A percentile compares a stretch with the other conserved stretches of the same genome.
Conservation (phyloP, 1,140 invertebrate species). For the Zaprionus inermis region DNA sequence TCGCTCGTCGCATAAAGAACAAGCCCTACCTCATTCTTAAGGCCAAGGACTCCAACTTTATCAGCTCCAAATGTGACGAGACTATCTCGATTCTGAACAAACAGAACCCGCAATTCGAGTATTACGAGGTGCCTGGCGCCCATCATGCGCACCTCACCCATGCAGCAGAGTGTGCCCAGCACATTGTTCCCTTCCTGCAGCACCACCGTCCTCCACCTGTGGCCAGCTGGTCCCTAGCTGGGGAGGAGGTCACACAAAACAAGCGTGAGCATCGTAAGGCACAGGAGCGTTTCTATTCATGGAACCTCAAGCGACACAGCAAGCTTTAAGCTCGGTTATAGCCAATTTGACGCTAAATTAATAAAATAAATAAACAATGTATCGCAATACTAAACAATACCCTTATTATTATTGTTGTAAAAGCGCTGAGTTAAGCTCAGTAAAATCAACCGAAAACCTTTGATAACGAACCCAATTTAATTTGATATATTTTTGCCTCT, state of each 20-base stretch:
- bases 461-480: too few species aligned
- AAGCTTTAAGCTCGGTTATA: background rate
- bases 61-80: constrained; percentile 54
- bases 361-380: background rate
- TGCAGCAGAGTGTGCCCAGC: constrained; percentile 85
- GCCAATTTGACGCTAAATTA: background rate
- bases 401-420: background rate
- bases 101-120: constrained; percentile 86
- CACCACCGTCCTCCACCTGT: constrained; percentile 50
- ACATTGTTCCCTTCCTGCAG: constrained; percentile 86
- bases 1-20: constrained; percentile 50
- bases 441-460: too few species aligned
- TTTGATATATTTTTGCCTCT: background rate
- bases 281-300: constrained; percentile 23
- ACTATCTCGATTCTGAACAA: constrained; percentile 85
- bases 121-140: constrained; percentile 86
- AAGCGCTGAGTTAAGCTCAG: too few species aligned
- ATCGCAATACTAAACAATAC: background rate
- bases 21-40: constrained; percentile 72
- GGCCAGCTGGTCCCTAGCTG: constrained; percentile 23
- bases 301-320: constrained; percentile 17
- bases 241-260: constrained; percentile 3
- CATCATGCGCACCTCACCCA: constrained; percentile 89
- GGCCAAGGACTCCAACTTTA: constrained; percentile 34
- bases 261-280: constrained; percentile 5